Conservation (phyloP, 2,797 vertebrate species). For the Octomys mimax region DNA sequence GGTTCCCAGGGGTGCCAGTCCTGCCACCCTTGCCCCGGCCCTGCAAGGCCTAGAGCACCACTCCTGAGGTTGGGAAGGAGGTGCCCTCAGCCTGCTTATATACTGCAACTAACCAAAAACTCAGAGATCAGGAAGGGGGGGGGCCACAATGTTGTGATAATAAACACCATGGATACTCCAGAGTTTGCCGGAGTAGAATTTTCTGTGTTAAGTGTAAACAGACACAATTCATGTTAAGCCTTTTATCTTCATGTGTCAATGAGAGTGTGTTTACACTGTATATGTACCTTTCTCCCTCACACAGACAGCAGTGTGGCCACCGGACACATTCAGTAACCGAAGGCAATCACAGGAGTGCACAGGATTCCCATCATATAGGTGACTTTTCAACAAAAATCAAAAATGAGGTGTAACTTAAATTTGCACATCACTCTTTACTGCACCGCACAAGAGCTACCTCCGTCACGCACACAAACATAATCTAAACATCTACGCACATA, state of each 20-base stretch:
- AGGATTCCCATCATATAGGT: neutral
- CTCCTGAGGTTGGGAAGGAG: neutral
- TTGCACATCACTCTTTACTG: neutral
- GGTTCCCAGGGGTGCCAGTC: fast-evolving
- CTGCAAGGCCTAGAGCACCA: neutral
- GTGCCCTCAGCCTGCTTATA: neutral
- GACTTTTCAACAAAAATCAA: conserved; percentile 18
- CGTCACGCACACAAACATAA: neutral
- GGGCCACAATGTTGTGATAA: conserved; percentile 64
- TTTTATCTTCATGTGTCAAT: conserved; percentile 74
- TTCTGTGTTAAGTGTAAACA: conserved; percentile 77
- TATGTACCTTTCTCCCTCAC: conserved; percentile 51
- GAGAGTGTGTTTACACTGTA: conserved; percentile 66
- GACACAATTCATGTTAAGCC: conserved; percentile 67
- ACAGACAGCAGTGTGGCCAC: neutral
- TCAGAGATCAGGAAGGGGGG: neutral
- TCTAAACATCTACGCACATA: neutral
- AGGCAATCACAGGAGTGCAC: neutral
- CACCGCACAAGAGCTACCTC: neutral
- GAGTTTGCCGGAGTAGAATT: conserved; percentile 58
- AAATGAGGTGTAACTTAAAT: neutral
- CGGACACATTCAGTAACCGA: neutral
- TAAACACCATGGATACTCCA: conserved; percentile 65
- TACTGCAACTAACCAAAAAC: neutral
- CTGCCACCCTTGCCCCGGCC: neutral